Evolutionary conservation across 2,113 vertebrate genomes (phyloP), one percentile per base, ranked within the genome.

Genomic region (Datnioides undecimradiatus): DNA sequence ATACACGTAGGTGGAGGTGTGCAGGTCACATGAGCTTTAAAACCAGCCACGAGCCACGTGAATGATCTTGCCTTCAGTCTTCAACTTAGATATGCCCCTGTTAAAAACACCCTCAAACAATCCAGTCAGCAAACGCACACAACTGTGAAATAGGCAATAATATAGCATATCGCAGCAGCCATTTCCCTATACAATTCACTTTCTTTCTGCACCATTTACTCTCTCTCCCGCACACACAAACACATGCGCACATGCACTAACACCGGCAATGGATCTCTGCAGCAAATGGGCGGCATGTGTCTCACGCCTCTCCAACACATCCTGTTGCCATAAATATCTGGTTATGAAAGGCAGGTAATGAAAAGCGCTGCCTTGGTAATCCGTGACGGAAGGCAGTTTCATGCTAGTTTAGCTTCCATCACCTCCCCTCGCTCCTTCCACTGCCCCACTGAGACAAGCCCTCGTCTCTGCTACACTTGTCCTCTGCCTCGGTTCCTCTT

Each of bases 321-420:
- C 82, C 82, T 76, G 77, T 85, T 79, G 80, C 87, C 85, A 87
- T 93, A 92, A 93, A 95, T 94, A 92, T 89, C 84, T 83, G 84
- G 78, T 88, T 90, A 87, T 93, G 90, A 93, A 93, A 93, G 80
- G 86, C 88, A 88, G 90, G 90, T 90, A 92, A 93, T 88, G 93
- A 92, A 90, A 91, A 85, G 70, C 64, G 6, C 63, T 89, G 73
- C 36, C 73, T 86, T 84, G 91, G 86, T 80, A 73, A 79, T 78
- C 93, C 34, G 5, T 62, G 86, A 88, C 83, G 43, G 58, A 89
- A 90, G 93, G 84, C 82, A 85, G 48, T 92, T 94, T 91, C 92
- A 86, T 62, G 87, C 83, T 80, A 79, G 67, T 92, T 93, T 93
- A 89, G 86, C 87, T 92, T 79, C 79, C 83, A 87, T 85, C 83